These are phyloP conservation scores for Chrysocyon brachyurus DNA, from an alignment of 2,797 vertebrate genomes.

Conservation along the genomic window DNA sequence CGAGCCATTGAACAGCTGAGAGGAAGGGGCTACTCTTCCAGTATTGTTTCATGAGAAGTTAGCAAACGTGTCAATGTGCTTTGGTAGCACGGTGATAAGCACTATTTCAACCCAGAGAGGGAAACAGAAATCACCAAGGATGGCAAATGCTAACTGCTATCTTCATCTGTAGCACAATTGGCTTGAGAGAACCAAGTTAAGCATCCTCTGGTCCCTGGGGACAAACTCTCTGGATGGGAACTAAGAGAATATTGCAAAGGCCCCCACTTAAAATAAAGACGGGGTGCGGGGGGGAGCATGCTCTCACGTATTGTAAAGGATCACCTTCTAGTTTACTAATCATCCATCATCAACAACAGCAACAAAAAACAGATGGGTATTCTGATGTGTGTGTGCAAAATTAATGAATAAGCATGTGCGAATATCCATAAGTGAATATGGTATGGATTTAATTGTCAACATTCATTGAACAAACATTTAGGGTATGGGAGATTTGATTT, in stretches of 20 bases:
- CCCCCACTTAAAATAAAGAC: constrained; percentile 47
- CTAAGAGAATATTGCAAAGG: constrained; percentile 49
- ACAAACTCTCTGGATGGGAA: not conserved
- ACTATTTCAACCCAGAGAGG: constrained; percentile 58
- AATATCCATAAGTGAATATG: constrained; percentile 69
- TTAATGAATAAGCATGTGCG: constrained; percentile 62
- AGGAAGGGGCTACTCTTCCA: not conserved
- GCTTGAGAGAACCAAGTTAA: constrained; percentile 73
- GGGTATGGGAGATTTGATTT: constrained; percentile 42
- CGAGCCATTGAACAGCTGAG: not conserved
- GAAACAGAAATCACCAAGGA: constrained; percentile 71
- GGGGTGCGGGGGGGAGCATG: not conserved
- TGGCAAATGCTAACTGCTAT: constrained; percentile 72
- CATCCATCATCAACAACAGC: constrained; percentile 15
- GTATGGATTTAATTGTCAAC: constrained; percentile 78
- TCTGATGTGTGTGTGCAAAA: constrained; percentile 63
- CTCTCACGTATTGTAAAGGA: constrained; percentile 32
- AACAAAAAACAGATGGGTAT: constrained; percentile 60
- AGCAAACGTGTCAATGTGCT: not conserved
- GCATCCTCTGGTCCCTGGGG: constrained; percentile 50
- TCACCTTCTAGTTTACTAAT: constrained; percentile 65
- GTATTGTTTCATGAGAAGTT: constrained; percentile 36
- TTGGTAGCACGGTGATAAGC: constrained; percentile 44
- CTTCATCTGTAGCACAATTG: constrained; percentile 70
- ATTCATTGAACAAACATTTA: constrained; percentile 69